Conservation (phyloP, 2,888 invertebrate species). For the Pherbina coryleti region DNA sequence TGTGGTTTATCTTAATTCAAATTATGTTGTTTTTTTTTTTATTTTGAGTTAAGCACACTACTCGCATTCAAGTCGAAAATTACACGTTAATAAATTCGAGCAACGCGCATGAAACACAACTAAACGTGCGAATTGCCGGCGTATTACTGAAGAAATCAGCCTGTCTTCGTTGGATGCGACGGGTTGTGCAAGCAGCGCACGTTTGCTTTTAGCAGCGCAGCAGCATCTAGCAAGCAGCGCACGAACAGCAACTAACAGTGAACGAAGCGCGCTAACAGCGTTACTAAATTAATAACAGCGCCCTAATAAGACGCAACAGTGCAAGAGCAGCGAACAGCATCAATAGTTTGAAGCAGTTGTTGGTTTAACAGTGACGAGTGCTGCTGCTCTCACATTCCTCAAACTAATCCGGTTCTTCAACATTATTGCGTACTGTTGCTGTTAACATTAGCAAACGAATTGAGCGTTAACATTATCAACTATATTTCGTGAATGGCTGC, state of each 20-base stretch:
- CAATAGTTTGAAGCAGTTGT: neutral
- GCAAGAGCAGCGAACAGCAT: neutral
- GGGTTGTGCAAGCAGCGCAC: neutral
- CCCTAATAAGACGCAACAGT: neutral
- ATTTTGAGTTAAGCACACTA: neutral
- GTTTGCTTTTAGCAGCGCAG: neutral
- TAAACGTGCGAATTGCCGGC: slow-evolving; percentile 33
- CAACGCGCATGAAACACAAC: slow-evolving; percentile 13
- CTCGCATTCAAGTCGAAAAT: neutral
- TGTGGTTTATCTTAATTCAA: neutral
- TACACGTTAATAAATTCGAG: neutral
- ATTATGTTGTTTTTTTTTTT: too few relatives aligned
- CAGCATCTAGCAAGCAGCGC: neutral
- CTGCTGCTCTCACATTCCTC: neutral
- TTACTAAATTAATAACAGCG: neutral
- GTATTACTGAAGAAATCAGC: slow-evolving; percentile 27
- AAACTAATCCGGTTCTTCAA: neutral
- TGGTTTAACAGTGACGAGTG: too few relatives aligned
- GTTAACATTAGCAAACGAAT: neutral
- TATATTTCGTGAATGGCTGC: neutral
- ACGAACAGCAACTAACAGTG: too few relatives aligned
- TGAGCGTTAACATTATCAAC: neutral
- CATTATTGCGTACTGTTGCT: too few relatives aligned
- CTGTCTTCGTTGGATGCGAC: neutral
- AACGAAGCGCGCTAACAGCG: too few relatives aligned